Evolutionary conservation across 2,113 vertebrate species (phyloP).

Genomic region (Elaphurus davidianus): DNA sequence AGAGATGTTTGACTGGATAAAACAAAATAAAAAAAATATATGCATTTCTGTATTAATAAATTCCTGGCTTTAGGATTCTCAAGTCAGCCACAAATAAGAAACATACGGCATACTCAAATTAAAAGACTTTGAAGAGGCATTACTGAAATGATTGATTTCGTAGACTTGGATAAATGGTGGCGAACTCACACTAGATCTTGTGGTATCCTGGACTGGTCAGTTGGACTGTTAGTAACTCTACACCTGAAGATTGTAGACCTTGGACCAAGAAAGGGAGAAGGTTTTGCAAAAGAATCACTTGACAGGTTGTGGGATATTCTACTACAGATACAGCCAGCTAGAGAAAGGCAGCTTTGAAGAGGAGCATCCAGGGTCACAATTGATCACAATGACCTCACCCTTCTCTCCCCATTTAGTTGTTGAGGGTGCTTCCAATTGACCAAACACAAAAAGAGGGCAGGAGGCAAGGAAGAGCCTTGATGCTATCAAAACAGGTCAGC

Average conservation of each 20-base stretch:
- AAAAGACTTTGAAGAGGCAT: not conserved
- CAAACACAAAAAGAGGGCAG: not conserved
- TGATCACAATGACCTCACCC: no score
- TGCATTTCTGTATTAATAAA: not conserved
- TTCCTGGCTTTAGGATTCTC: not conserved
- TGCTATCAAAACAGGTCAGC: not conserved
- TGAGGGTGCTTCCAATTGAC: not conserved
- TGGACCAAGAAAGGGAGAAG: not conserved
- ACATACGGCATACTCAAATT: not conserved
- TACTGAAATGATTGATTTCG: not conserved
- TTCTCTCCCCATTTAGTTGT: not conserved
- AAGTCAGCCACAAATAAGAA: not conserved
- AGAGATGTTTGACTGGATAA: not conserved
- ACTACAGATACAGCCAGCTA: fast-evolving
- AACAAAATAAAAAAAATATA: not conserved
- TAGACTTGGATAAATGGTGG: no score
- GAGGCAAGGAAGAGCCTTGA: not conserved
- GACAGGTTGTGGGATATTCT: fast-evolving
- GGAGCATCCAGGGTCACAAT: fast-evolving
- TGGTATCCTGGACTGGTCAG: not conserved
- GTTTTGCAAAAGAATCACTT: no score
- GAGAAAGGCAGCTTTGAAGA: not conserved
- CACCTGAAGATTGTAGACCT: not conserved
- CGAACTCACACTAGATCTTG: fast-evolving
- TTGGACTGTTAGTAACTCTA: not conserved